Percentiles rank a stretch among this genome's conserved stretches.
Evolutionary conservation across 2,888 invertebrate species (phyloP).

Genomic region (Chaetogeoica ovagalla): DNA sequence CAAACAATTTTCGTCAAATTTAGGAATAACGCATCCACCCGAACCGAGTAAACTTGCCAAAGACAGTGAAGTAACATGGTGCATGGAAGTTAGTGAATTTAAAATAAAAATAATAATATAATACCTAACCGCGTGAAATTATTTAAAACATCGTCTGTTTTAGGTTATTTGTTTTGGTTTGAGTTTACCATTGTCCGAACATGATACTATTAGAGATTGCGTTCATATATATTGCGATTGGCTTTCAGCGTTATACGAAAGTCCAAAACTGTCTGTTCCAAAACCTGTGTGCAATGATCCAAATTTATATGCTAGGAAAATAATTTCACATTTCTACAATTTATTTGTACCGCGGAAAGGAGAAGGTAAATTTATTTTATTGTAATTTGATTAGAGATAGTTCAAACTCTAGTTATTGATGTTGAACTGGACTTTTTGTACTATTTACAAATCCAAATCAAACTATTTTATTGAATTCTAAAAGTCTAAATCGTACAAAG

Average conservation of each 20-base stretch:
- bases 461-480: too few relatives aligned
- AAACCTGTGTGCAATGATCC: constrained; percentile 86
- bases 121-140: not conserved
- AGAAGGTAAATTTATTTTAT: constrained; percentile 71
- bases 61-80: constrained; percentile 72
- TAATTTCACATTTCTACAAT: constrained; percentile 90
- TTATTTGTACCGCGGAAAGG: constrained; percentile 90
- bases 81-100: constrained; percentile 69
- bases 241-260: constrained; percentile 83
- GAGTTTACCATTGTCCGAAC: constrained; percentile 84
- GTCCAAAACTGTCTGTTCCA: constrained; percentile 85
- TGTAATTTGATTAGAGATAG: not conserved
- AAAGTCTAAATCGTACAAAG: too few relatives aligned
- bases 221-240: constrained; percentile 97
- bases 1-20: constrained; percentile 72
- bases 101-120: not conserved
- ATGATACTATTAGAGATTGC: constrained; percentile 93
- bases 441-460: too few relatives aligned
- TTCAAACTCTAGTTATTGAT: too few relatives aligned
- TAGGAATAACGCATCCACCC: constrained; percentile 75
- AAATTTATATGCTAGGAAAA: constrained; percentile 85
- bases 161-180: constrained; percentile 92
- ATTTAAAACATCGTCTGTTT: constrained; percentile 50
- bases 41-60: constrained; percentile 82
- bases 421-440: too few relatives aligned